Evolutionary conservation across 2,888 invertebrate species (phyloP).

Genomic region (Gymnocheta viridis): DNA sequence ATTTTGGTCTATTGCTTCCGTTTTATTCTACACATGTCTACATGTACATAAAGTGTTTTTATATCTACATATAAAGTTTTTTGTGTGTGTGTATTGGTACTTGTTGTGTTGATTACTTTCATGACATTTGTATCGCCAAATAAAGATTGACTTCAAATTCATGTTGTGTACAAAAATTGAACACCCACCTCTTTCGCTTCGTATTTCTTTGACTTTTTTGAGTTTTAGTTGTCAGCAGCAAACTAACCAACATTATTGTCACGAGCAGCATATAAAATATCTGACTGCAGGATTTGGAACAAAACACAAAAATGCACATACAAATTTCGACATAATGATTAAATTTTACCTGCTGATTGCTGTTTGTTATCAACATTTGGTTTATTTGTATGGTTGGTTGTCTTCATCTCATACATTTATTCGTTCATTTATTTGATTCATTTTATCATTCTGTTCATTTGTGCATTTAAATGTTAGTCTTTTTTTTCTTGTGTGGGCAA

Average conservation of each 20-base stretch:
- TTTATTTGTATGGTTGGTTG: not conserved
- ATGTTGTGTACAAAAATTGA: not conserved
- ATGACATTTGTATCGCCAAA: constrained; percentile 74
- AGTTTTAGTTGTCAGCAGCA: not conserved
- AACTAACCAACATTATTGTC: not conserved
- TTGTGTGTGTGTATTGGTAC: constrained; percentile 70
- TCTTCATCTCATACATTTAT: not conserved
- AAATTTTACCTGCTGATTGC: constrained; percentile 14
- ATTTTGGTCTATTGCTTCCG: constrained; percentile 60
- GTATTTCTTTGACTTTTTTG: not conserved
- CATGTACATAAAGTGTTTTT: constrained; percentile 34
- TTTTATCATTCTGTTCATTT: not conserved
- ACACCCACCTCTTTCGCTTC: not conserved
- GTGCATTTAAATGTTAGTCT: not conserved
- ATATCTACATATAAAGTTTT: not conserved
- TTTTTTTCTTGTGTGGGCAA: not conserved
- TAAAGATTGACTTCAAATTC: constrained; percentile 77
- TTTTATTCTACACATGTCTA: constrained; percentile 45
- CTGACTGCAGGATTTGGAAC: not conserved
- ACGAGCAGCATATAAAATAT: not conserved
- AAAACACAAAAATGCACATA: not conserved
- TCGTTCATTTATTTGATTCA: not conserved
- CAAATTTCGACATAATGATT: constrained; percentile 3
- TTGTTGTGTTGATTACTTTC: constrained; percentile 64
- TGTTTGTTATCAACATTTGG: not conserved